Percentiles rank a stretch among this genome's conserved stretches.
Conservation (phyloP, 2,888 invertebrate species). For the Eubasilissa splendida region DNA sequence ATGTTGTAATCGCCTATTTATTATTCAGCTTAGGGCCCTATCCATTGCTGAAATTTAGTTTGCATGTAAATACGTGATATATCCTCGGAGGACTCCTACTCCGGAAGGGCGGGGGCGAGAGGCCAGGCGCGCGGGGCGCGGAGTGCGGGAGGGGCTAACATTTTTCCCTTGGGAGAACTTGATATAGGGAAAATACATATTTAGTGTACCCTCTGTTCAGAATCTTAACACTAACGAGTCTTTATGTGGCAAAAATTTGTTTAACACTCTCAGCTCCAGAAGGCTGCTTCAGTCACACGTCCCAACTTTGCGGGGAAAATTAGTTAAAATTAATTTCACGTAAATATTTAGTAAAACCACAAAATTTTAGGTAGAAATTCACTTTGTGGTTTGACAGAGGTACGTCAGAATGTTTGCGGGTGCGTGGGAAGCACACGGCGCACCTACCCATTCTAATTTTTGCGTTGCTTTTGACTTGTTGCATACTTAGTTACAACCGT, state of each 20-base stretch:
- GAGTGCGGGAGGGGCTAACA: not conserved
- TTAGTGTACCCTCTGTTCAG: constrained; percentile 9
- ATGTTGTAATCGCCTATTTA: constrained; percentile 46
- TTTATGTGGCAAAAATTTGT: constrained; percentile 21
- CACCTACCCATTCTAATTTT: no score
- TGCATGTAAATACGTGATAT: constrained; percentile 50
- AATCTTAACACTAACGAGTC: constrained; percentile 18
- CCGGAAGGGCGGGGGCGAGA: not conserved
- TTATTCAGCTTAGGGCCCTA: constrained; percentile 45
- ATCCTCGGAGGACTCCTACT: constrained; percentile 1
- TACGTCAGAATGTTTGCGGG: no score
- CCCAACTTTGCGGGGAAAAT: no score
- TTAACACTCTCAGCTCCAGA: not conserved
- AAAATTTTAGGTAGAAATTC: no score
- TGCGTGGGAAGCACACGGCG: no score
- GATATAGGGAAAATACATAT: constrained; percentile 22
- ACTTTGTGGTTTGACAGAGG: no score
- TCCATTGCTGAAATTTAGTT: constrained; percentile 53
- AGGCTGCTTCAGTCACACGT: no score
- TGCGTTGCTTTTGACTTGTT: no score
- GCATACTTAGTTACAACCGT: no score
- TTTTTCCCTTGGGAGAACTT: constrained; percentile 31
- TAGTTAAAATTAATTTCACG: no score
- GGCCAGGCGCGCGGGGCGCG: not conserved
- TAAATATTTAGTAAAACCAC: no score